Conservation (phyloP, 2,113 vertebrate species). For the Nansenia antarctica region DNA sequence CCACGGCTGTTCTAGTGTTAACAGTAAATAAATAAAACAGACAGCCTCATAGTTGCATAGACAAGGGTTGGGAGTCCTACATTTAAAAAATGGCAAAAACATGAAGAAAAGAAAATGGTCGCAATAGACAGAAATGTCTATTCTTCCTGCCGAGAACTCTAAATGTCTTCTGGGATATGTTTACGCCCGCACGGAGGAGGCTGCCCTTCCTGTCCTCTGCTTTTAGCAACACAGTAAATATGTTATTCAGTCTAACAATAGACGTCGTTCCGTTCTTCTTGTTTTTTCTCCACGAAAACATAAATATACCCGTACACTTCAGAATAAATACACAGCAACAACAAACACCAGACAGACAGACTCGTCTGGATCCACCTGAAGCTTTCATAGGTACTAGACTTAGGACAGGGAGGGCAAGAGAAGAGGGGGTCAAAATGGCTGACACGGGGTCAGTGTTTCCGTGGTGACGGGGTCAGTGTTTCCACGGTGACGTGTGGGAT, state of each 20-base stretch:
- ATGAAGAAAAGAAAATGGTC: too few species aligned
- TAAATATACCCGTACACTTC: conserved; percentile 19
- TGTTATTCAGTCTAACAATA: conserved; percentile 50
- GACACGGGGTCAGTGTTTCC: conserved; percentile 4
- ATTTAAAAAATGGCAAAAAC: too few species aligned
- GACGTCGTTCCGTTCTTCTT: too few species aligned
- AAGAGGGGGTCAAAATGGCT: conserved; percentile 21
- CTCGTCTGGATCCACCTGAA: not conserved
- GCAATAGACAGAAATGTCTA: too few species aligned
- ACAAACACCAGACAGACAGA: conserved; percentile 8
- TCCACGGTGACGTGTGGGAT: not conserved
- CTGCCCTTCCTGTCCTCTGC: not conserved
- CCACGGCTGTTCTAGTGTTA: too few species aligned
- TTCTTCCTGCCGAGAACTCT: too few species aligned
- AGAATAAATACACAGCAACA: conserved; percentile 13
- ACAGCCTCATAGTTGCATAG: too few species aligned
- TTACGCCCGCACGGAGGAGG: not conserved
- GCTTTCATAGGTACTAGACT: not conserved
- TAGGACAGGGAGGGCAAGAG: not conserved
- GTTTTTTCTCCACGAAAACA: conserved; percentile 29
- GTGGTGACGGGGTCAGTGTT: not conserved
- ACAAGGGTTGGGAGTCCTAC: too few species aligned
- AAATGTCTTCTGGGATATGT: too few species aligned
- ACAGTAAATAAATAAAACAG: too few species aligned
- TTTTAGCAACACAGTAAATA: conserved; percentile 17